Evolutionary conservation across 2,888 invertebrate species (phyloP).

Genomic region (Agriopis marginaria): DNA sequence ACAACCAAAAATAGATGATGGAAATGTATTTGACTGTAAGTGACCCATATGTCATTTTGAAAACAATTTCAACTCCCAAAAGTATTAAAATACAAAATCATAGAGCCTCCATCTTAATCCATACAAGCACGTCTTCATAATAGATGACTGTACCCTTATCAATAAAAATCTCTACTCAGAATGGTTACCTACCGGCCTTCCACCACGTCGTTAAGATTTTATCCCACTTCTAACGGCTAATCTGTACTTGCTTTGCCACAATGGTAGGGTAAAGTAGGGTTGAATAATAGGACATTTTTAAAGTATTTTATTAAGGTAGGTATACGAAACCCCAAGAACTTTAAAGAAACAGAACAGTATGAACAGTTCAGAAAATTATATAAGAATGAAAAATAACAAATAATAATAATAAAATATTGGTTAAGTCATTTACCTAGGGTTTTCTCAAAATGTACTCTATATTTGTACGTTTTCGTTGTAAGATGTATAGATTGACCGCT

Average conservation of each 20-base stretch:
- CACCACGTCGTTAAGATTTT: slow-evolving; percentile 83
- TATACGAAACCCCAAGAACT: slow-evolving; percentile 59
- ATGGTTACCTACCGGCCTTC: slow-evolving; percentile 69
- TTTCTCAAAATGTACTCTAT: too few species aligned
- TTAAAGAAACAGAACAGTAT: slow-evolving; percentile 25
- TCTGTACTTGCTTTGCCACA: slow-evolving; percentile 74
- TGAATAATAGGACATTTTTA: slow-evolving; percentile 77
- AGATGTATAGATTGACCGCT: too few species aligned
- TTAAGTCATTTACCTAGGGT: too few species aligned
- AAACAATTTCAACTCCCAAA: slow-evolving; percentile 4
- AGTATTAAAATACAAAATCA: slow-evolving; percentile 28
- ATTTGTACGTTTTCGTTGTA: too few species aligned
- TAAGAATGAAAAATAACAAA: too few species aligned
- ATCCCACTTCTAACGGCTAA: slow-evolving; percentile 81
- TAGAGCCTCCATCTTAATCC: slow-evolving; percentile 36
- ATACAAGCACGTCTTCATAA: slow-evolving; percentile 60
- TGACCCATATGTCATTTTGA: neutral
- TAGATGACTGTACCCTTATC: slow-evolving; percentile 78
- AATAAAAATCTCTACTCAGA: slow-evolving; percentile 80
- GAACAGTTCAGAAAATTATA: neutral
- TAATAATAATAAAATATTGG: too few species aligned
- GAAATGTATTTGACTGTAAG: too few species aligned
- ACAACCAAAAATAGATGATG: too few species aligned
- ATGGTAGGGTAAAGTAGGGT: slow-evolving; percentile 66
- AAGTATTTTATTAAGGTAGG: slow-evolving; percentile 64